phyloP scores from a whole-genome alignment of 1,140 invertebrate genomes.

The Meteorus sp. region DNA sequence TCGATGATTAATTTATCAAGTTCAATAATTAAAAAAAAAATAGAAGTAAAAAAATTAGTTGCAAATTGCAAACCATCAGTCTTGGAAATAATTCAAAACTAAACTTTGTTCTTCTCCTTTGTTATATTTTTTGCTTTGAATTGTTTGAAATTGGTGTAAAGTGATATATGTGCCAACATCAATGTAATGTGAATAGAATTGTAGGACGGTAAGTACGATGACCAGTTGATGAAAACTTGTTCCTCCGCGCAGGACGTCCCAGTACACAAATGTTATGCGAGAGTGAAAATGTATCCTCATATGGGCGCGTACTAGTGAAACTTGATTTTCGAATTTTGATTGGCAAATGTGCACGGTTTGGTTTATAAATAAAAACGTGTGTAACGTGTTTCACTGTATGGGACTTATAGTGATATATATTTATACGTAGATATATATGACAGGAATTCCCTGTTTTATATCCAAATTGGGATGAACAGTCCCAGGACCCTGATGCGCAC shows the following conservation, averaged over 20 bases:
- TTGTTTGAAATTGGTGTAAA: too few species aligned
- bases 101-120: too few species aligned
- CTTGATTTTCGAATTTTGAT: slow-evolving; percentile 29
- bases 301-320: too few species aligned
- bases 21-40: too few species aligned
- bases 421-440: not conserved
- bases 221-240: slow-evolving; percentile 24
- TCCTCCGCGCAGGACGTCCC: slow-evolving; percentile 25
- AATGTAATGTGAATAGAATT: too few species aligned
- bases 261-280: too few species aligned
- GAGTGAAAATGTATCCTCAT: slow-evolving; percentile 25
- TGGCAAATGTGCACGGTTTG: slow-evolving; percentile 21
- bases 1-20: too few species aligned
- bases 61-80: too few species aligned
- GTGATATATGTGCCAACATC: not conserved
- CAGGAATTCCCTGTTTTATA: slow-evolving; percentile 14
- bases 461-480: slow-evolving; percentile 19
- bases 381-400: slow-evolving; percentile 49
- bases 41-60: too few species aligned
- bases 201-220: too few species aligned
- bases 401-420: slow-evolving; percentile 34
- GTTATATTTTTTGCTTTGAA: too few species aligned
- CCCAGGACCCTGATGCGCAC: slow-evolving; percentile 35
- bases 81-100: too few species aligned
- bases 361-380: slow-evolving; percentile 36